Conservation (phyloP, 2,113 vertebrate species). For the Tyto alba region DNA sequence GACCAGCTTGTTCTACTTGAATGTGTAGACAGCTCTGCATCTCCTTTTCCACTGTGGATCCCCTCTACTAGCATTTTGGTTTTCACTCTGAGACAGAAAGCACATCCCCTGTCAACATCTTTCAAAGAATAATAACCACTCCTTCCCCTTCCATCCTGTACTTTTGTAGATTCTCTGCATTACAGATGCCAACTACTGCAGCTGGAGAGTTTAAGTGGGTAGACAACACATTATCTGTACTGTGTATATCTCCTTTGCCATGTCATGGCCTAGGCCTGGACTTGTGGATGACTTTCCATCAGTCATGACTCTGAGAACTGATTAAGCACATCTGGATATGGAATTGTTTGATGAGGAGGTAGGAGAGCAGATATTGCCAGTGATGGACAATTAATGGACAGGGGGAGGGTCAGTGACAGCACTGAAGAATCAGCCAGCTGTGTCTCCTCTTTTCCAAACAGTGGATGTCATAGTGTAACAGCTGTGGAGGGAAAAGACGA, state of each 20-base stretch:
- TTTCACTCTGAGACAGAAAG: background rate
- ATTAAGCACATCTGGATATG: background rate
- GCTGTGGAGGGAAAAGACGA: background rate
- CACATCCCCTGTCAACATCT: background rate
- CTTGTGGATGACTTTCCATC: background rate
- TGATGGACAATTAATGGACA: slow-evolving; percentile 5
- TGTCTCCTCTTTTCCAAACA: background rate
- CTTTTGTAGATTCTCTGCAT: background rate
- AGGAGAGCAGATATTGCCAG: background rate
- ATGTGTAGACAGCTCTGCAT: background rate
- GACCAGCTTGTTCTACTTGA: background rate
- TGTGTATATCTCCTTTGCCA: background rate
- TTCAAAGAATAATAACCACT: background rate
- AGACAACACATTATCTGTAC: background rate
- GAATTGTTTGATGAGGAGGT: background rate
- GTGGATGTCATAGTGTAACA: background rate
- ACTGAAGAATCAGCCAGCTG: background rate
- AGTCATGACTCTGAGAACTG: background rate
- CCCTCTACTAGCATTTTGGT: background rate
- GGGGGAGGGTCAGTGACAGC: background rate
- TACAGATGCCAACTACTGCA: background rate
- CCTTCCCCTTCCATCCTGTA: background rate
- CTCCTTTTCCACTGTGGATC: background rate
- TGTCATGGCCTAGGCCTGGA: background rate
- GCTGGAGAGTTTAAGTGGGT: background rate